phyloP scores from a whole-genome alignment of 2,113 vertebrate genomes.

The Oplegnathus fasciatus region DNA sequence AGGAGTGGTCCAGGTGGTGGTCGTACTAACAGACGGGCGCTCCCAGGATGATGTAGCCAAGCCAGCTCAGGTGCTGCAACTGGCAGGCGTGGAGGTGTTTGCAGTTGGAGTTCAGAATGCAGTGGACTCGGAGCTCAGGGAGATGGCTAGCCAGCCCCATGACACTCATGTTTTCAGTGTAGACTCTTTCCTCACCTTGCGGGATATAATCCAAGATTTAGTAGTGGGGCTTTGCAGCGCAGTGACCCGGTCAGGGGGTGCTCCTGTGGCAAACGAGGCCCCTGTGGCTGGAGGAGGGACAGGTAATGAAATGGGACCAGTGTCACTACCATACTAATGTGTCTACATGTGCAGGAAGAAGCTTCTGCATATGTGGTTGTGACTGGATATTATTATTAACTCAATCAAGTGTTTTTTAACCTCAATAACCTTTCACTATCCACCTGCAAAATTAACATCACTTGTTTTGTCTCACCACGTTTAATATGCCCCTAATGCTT shows the following conservation, averaged over 20 bases:
- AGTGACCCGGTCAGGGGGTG: slow-evolving; percentile 71
- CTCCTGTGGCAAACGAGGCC: slow-evolving; percentile 82
- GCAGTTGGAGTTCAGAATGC: slow-evolving; percentile 89
- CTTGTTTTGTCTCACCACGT: slow-evolving; percentile 58
- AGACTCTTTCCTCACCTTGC: slow-evolving; percentile 88
- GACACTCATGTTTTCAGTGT: slow-evolving; percentile 88
- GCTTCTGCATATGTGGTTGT: slow-evolving; percentile 53
- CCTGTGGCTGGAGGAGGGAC: slow-evolving; percentile 88
- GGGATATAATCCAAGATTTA: slow-evolving; percentile 88
- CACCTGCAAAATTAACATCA: slow-evolving; percentile 78
- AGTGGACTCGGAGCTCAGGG: slow-evolving; percentile 86
- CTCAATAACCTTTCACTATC: slow-evolving; percentile 71
- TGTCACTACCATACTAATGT: slow-evolving; percentile 78
- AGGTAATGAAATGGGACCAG: slow-evolving; percentile 86
- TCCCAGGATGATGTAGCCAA: slow-evolving; percentile 86
- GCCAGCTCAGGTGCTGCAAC: slow-evolving; percentile 85
- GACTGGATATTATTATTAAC: slow-evolving; percentile 72
- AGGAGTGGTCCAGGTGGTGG: slow-evolving; percentile 87
- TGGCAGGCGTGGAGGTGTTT: slow-evolving; percentile 87
- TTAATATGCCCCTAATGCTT: slow-evolving; percentile 54
- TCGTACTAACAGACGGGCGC: slow-evolving; percentile 89
- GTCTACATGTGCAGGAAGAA: slow-evolving; percentile 63
- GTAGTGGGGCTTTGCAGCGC: slow-evolving; percentile 85
- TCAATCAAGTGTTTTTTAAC: slow-evolving; percentile 61
- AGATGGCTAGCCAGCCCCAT: slow-evolving; percentile 87